These are phyloP conservation scores for Limosa lapponica DNA, from an alignment of 2,797 vertebrate genomes.

Conservation along the genomic window DNA sequence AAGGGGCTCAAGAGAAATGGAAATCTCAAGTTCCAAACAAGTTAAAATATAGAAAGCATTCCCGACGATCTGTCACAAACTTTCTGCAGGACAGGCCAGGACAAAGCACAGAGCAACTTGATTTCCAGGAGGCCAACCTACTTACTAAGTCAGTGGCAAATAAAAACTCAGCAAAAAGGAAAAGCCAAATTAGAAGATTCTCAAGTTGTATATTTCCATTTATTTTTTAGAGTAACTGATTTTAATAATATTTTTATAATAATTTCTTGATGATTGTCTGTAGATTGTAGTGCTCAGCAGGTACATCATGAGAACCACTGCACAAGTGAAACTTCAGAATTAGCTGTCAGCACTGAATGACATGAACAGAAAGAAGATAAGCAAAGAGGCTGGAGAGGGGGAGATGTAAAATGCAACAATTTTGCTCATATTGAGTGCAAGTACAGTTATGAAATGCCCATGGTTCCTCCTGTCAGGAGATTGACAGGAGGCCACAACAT, in stretches of 20 bases:
- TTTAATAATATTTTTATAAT: not conserved
- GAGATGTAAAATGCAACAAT: not conserved
- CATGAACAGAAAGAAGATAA: not conserved
- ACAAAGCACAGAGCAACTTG: not conserved
- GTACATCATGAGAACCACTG: not conserved
- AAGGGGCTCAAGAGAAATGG: not conserved
- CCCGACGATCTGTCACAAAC: not conserved
- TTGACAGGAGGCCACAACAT: rapidly evolving
- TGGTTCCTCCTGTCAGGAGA: not conserved
- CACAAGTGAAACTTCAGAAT: not conserved
- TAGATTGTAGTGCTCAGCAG: not conserved
- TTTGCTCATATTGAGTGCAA: not conserved
- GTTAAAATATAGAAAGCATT: not conserved
- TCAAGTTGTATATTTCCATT: rapidly evolving
- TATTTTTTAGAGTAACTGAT: not conserved
- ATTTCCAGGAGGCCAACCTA: not conserved
- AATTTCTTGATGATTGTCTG: not conserved
- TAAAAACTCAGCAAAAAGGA: not conserved
- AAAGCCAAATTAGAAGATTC: not conserved
- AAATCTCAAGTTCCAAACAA: constrained; percentile 15
- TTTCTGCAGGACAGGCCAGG: not conserved
- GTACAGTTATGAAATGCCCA: not conserved
- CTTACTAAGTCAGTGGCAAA: not conserved
- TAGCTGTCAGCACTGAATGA: not conserved
- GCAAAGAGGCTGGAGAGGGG: not conserved